These are phyloP conservation scores for Campodea augens DNA, from an alignment of 1,140 invertebrate species.

Conservation along the genomic window DNA sequence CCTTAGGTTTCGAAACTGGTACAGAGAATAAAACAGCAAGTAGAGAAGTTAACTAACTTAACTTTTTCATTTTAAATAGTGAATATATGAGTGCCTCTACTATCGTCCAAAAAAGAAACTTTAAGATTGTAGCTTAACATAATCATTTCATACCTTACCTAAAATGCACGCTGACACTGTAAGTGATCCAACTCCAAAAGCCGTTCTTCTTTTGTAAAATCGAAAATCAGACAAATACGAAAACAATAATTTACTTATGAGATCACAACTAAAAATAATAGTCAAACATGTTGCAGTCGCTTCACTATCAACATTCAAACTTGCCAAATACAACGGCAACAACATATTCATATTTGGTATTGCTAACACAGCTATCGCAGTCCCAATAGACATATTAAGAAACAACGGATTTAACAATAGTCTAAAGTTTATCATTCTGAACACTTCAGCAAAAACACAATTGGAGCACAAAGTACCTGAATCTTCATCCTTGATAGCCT, in stretches of 20 bases:
- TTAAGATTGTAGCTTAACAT: too few species aligned
- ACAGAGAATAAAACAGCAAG: too few species aligned
- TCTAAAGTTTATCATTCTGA: neutral
- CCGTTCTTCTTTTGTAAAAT: neutral
- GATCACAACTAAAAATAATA: neutral
- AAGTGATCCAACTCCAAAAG: neutral
- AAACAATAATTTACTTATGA: neutral
- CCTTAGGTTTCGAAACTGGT: too few species aligned
- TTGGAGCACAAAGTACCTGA: neutral
- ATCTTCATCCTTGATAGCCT: too few species aligned
- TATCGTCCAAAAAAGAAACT: too few species aligned
- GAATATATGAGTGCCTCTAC: too few species aligned
- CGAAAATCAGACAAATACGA: neutral
- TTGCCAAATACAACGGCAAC: neutral
- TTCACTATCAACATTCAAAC: neutral
- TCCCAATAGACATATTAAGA: neutral
- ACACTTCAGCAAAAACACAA: neutral
- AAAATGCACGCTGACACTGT: too few species aligned
- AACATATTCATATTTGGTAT: neutral
- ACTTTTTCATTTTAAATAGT: too few species aligned
- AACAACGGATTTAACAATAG: neutral
- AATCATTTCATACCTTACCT: too few species aligned
- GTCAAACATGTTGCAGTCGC: neutral
- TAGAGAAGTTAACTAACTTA: too few species aligned
- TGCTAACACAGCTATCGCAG: slow-evolving; percentile 6